Conservation (phyloP, 2,888 invertebrate genomes). For the Andrena marginata region DNA sequence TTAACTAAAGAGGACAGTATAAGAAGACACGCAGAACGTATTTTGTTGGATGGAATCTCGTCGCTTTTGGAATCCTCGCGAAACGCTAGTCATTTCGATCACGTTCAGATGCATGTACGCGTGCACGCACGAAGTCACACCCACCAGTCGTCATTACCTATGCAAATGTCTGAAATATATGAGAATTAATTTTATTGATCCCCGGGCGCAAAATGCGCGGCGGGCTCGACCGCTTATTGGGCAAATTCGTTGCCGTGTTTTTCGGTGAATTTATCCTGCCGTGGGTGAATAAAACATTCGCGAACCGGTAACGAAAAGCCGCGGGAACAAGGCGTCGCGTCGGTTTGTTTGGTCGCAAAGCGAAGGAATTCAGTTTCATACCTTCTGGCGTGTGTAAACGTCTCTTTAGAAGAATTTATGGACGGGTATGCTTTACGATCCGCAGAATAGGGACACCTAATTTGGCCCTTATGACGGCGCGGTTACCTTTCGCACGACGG, state of each 20-base stretch:
- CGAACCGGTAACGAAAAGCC: not conserved
- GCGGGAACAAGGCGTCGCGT: not conserved
- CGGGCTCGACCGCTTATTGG: not conserved
- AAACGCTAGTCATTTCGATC: slow-evolving; percentile 41
- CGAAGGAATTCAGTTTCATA: not conserved
- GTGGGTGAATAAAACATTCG: no score
- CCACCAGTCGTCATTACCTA: slow-evolving; percentile 48
- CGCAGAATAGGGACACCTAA: slow-evolving; percentile 41
- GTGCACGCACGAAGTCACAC: slow-evolving; percentile 43
- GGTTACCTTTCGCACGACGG: slow-evolving; percentile 35
- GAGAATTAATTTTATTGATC: slow-evolving; percentile 52
- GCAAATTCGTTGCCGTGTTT: slow-evolving; percentile 4
- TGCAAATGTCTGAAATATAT: slow-evolving; percentile 56
- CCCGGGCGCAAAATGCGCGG: not conserved
- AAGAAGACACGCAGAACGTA: not conserved
- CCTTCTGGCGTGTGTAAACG: not conserved
- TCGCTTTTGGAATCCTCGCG: slow-evolving; percentile 15
- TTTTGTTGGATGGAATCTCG: no score
- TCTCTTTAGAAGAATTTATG: slow-evolving; percentile 18
- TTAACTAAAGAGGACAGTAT: no score
- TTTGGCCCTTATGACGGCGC: slow-evolving; percentile 41
- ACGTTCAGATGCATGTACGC: slow-evolving; percentile 35
- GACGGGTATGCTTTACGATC: slow-evolving; percentile 20
- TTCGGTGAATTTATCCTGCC: not conserved
- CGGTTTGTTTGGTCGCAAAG: not conserved